A percentile compares a stretch with the other conserved stretches of the same genome.
phyloP scores from a whole-genome alignment of 2,797 vertebrate genomes.

The Oryzias dopingdopingensis region DNA sequence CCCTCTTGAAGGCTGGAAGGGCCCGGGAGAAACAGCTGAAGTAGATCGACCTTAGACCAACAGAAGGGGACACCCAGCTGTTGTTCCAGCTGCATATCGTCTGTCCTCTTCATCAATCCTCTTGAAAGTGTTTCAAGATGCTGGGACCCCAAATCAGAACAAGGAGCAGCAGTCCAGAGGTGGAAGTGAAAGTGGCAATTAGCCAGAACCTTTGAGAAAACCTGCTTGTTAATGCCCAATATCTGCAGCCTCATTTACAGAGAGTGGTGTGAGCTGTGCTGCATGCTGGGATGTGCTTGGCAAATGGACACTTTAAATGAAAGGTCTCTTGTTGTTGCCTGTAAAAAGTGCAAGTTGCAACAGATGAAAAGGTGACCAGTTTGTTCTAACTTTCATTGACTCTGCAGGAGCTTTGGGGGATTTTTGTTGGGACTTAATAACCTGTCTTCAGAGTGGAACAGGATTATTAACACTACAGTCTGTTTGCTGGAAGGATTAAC shows the following conservation, averaged over 20 bases:
- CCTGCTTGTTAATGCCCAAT: constrained; percentile 41
- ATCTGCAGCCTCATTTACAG: constrained; percentile 50
- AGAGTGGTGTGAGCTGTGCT: constrained; percentile 40
- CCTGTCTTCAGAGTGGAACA: constrained; percentile 30
- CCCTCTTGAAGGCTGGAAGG: constrained; percentile 58
- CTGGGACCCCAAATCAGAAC: constrained; percentile 25
- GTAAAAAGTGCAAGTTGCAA: constrained; percentile 13
- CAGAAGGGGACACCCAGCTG: constrained; percentile 27
- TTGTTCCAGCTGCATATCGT: constrained; percentile 46
- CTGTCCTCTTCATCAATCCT: constrained; percentile 26
- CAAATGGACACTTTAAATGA: constrained; percentile 24
- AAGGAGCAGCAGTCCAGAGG: constrained; percentile 30
- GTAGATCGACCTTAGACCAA: constrained; percentile 27
- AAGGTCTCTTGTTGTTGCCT: constrained; percentile 13
- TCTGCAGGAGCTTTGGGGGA: constrained; percentile 8
- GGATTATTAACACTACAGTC: constrained; percentile 38
- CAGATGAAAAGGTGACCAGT: constrained; percentile 38
- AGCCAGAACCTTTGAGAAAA: constrained; percentile 40
- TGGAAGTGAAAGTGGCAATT: constrained; percentile 57
- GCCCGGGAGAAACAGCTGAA: constrained; percentile 19
- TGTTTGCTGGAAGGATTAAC: constrained; percentile 42
- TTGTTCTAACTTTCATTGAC: constrained; percentile 34
- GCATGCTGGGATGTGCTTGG: constrained; percentile 30
- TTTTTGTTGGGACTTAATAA: constrained; percentile 11
- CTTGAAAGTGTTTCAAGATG: constrained; percentile 56